Evolutionary conservation across 2,797 vertebrate species (phyloP).

Genomic region (Odontamblyopus rebecca): DNA sequence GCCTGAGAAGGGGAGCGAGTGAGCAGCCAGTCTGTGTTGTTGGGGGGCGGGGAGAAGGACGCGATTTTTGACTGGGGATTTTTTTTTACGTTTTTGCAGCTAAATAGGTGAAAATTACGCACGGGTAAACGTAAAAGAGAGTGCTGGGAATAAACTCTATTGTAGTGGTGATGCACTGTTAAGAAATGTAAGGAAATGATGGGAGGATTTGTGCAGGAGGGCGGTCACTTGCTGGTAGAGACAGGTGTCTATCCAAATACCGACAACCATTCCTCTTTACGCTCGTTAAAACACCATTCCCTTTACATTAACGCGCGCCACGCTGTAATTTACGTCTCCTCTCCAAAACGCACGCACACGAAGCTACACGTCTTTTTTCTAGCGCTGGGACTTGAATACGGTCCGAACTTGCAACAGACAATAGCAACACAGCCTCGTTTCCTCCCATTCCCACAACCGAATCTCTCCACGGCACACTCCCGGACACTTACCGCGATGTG

Average conservation of each 20-base stretch:
- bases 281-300: conserved; percentile 9
- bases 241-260: conserved; percentile 65
- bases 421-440: conserved; percentile 64
- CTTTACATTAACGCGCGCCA: not conserved
- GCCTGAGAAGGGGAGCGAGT: conserved; percentile 28
- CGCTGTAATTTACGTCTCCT: not conserved
- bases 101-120: conserved; percentile 27
- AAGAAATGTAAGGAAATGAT: not conserved
- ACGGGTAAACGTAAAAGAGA: conserved; percentile 10
- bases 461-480: conserved; percentile 11
- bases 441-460: conserved; percentile 17
- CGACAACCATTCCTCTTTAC: conserved; percentile 26
- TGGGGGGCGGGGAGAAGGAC: conserved; percentile 49
- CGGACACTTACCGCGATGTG: conserved; percentile 71
- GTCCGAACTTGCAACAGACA: conserved; percentile 75
- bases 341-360: not conserved
- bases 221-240: conserved; percentile 58
- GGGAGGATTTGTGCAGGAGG: conserved; percentile 12
- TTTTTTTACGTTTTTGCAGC: conserved; percentile 29
- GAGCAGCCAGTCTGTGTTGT: conserved; percentile 40
- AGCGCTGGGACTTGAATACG: conserved; percentile 27
- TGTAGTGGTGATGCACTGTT: not conserved
- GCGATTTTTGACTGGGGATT: conserved; percentile 14
- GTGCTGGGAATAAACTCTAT: not conserved
- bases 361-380: not conserved